Evolutionary conservation across 1,140 invertebrate species (phyloP).

Genomic region (Ceratina australensis): DNA sequence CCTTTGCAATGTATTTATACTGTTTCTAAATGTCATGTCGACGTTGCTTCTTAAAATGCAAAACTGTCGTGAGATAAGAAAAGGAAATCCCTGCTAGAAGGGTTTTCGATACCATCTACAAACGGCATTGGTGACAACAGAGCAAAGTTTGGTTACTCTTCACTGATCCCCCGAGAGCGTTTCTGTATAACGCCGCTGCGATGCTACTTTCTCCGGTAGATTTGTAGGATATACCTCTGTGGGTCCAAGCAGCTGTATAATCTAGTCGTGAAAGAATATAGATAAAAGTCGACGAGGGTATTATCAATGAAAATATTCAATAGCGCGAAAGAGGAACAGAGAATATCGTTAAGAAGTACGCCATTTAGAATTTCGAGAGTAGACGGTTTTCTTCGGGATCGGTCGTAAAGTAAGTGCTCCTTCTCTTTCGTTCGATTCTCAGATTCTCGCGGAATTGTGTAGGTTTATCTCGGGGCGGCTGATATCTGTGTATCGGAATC

Average conservation of each 20-base stretch:
- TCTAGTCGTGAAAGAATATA: neutral
- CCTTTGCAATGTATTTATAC: no score
- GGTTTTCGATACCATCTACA: neutral
- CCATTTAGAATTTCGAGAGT: neutral
- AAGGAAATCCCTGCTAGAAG: no score
- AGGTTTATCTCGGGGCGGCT: slow-evolving; percentile 21
- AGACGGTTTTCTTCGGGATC: neutral
- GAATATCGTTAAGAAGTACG: no score
- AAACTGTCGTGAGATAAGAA: no score
- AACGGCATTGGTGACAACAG: neutral
- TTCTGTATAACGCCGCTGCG: neutral
- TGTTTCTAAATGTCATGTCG: no score
- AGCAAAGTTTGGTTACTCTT: neutral
- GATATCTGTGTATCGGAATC: slow-evolving; percentile 12
- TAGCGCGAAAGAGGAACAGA: neutral
- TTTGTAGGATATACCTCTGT: no score
- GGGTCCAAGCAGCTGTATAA: neutral
- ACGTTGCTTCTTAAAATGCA: no score
- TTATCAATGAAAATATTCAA: neutral
- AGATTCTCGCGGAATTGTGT: neutral
- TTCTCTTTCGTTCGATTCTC: neutral
- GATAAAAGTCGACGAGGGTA: neutral
- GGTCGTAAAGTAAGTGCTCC: slow-evolving; percentile 1
- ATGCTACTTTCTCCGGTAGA: neutral
- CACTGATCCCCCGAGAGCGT: neutral